A percentile compares a stretch with the other conserved stretches of the same genome.
phyloP scores from a whole-genome alignment of 2,797 vertebrate genomes.

The Aplochiton taeniatus region DNA sequence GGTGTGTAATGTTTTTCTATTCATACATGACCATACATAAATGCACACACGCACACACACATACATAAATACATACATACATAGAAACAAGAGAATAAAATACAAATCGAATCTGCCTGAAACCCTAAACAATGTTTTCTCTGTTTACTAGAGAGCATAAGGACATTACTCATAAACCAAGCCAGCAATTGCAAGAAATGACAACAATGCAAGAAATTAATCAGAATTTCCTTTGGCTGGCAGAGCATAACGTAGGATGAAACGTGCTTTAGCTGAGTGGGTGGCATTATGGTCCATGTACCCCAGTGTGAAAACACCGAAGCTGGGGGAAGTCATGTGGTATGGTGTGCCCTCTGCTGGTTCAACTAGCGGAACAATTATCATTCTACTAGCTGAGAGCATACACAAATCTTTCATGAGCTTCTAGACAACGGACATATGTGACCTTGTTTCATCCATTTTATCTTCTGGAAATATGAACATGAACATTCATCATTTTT shows the following conservation, averaged over 20 bases:
- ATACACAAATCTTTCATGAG: too few species aligned
- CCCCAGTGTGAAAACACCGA: slow-evolving; percentile 54
- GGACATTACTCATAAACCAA: neutral
- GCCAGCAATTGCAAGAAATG: neutral
- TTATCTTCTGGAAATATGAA: too few species aligned
- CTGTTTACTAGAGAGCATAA: neutral
- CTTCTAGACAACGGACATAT: too few species aligned
- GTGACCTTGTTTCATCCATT: too few species aligned
- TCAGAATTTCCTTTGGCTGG: neutral
- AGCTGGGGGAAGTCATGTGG: slow-evolving; percentile 21
- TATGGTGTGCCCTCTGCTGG: slow-evolving; percentile 66
- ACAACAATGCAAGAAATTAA: neutral
- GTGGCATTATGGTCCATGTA: slow-evolving; percentile 10
- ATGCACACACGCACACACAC: neutral
- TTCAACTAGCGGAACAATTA: slow-evolving; percentile 14
- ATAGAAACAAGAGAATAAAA: neutral
- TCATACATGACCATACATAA: neutral
- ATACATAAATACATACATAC: neutral
- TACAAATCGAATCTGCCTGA: neutral
- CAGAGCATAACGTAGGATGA: slow-evolving; percentile 4
- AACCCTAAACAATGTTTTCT: neutral
- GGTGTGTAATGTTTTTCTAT: too few species aligned
- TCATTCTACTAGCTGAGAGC: too few species aligned
- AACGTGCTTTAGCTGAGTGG: slow-evolving; percentile 1
- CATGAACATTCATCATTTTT: too few species aligned